These are phyloP conservation scores for Entomobrya multifasciata DNA, from an alignment of 2,888 invertebrate species.

Conservation along the genomic window DNA sequence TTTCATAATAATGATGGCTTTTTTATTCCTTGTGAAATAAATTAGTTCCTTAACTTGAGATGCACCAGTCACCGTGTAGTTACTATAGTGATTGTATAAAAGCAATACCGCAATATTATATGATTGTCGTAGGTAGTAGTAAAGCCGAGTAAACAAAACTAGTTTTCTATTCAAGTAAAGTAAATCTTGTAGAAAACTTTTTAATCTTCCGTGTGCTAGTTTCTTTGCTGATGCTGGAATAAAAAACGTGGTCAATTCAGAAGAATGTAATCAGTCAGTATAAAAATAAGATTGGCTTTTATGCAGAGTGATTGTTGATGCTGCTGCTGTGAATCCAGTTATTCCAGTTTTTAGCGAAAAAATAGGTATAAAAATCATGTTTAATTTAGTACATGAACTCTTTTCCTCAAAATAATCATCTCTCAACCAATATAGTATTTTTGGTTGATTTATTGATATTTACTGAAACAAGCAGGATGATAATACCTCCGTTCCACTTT, in stretches of 20 bases:
- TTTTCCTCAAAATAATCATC: no score
- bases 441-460: no score
- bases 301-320: neutral
- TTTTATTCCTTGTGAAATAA: constrained; percentile 18
- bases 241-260: neutral
- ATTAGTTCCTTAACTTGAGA: neutral
- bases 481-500: constrained; percentile 16
- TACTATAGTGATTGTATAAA: neutral
- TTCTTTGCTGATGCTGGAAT: constrained; percentile 5
- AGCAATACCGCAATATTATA: neutral
- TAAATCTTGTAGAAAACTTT: neutral
- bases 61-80: neutral
- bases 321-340: neutral
- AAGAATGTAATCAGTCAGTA: neutral
- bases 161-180: no score
- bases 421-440: no score
- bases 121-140: constrained; percentile 35
- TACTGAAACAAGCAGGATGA: no score
- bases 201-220: constrained; percentile 31
- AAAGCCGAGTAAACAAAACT: neutral
- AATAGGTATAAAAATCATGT: no score
- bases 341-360: neutral
- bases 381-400: no score
- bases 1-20: neutral
- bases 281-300: neutral